Percentiles rank a stretch among this genome's conserved stretches.
Evolutionary conservation across 2,113 vertebrate species (phyloP).

Genomic region (Sciurus niger): DNA sequence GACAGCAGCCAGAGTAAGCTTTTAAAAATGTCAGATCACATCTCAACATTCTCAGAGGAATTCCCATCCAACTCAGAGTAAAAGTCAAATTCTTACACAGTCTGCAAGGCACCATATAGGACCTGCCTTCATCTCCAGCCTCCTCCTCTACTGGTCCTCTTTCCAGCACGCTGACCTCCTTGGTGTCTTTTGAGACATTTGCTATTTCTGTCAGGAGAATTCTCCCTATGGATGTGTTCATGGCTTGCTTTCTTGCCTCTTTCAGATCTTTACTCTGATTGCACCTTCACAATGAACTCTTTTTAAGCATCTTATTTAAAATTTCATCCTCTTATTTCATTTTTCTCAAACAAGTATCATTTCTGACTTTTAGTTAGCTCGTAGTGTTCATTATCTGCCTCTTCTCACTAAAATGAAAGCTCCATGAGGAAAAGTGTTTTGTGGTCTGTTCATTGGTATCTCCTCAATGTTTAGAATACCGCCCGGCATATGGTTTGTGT

Average conservation of each 20-base stretch:
- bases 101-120: rapidly evolving
- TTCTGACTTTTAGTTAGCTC: neutral
- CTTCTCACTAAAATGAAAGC: neutral
- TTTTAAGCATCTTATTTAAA: neutral
- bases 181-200: neutral
- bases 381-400: neutral
- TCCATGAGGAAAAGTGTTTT: neutral
- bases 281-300: neutral
- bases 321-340: neutral
- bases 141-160: neutral
- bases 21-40: neutral
- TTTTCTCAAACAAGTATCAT: neutral
- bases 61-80: neutral
- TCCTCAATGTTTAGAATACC: neutral
- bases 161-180: neutral
- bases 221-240: neutral
- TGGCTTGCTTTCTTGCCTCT: neutral
- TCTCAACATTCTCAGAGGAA: neutral
- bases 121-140: neutral
- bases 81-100: neutral
- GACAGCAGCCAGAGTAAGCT: neutral
- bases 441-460: neutral
- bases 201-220: neutral
- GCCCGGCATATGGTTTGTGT: neutral
- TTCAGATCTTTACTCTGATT: neutral